Conservation (phyloP, 1,140 invertebrate genomes). For the Musca domestica region DNA sequence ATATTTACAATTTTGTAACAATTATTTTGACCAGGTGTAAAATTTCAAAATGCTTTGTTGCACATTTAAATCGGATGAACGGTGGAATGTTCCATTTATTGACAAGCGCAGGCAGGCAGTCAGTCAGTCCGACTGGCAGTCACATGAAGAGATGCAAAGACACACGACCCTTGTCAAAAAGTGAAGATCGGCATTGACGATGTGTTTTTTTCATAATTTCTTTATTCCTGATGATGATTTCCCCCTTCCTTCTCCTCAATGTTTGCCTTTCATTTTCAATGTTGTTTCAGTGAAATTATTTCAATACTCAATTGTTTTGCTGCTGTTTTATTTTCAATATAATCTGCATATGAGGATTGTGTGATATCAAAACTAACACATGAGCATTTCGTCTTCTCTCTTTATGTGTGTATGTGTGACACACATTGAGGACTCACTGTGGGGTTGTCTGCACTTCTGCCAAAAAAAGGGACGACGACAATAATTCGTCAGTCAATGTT, state of each 20-base stretch:
- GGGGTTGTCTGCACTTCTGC: neutral
- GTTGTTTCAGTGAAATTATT: slow-evolving; percentile 5
- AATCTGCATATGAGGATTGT: neutral
- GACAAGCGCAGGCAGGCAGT: neutral
- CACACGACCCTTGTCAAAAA: slow-evolving; percentile 8
- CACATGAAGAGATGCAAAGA: neutral
- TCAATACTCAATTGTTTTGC: slow-evolving; percentile 9
- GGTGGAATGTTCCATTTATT: neutral
- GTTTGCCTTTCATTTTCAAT: no score
- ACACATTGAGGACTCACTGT: neutral
- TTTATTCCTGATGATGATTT: neutral
- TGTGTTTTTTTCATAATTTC: neutral
- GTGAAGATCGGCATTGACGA: neutral
- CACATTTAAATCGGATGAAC: neutral
- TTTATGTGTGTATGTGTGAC: neutral
- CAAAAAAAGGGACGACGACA: no score
- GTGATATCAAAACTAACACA: neutral
- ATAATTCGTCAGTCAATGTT: neutral
- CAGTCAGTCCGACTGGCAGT: no score
- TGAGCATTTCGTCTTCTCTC: neutral
- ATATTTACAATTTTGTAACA: no score
- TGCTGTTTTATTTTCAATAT: neutral
- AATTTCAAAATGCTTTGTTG: neutral
- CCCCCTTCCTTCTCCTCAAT: neutral
- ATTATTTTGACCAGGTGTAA: slow-evolving; percentile 15